Base-by-base conservation (phyloP, 2,888 invertebrate species). In the Leptinotarsa peninsularis region DNA sequence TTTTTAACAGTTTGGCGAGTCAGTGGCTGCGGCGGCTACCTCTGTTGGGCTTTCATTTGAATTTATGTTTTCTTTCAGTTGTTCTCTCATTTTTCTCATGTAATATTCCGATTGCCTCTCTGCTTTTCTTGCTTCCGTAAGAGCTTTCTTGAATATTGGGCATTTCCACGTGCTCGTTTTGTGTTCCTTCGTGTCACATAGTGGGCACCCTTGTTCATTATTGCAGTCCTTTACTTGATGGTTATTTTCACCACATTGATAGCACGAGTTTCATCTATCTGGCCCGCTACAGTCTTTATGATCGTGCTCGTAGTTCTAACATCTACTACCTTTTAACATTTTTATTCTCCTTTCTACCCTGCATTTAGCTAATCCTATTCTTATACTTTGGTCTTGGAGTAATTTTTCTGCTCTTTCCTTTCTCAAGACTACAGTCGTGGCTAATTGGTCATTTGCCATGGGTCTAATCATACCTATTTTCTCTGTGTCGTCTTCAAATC, bases 161-260 rank as follows among this genome's bases (percentile, higher is more conserved):
- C 72, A 66, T 27, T 52, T 49, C 52, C 18, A 66, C n/a, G 66
- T 52, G 18, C 67, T 67, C 3, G n/a, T 23, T 17, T 33, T 54
- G 56, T 72, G 67, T 18, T 52, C 72, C 49, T 27, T 21, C 17
- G 3, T 17, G 21, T 43, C 27, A 27, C 54, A 72, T 10, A 27
- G 14, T 18, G 52, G 23, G 58, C 72, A 72, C 14, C 18, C 63
- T n/a, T 3, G 10, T 27, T 52, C 49, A 10, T n/a, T 67, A 7
- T 21, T 66, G 21, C 67, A 72, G 7, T 72, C 66, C 33, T 50
- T 66, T 1, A 33, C 52, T n/a, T 7, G 21, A 43, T 72, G 72
- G 49, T 67, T 18, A 17, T 56, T 18, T 15, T 1, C 67, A 14
- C 72, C 67, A 18, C 67, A 72, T 49, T 56, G n/a, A 7, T 27